Base-by-base conservation (phyloP, 2,888 invertebrate genomes). In the Phaedon cochleariae region DNA sequence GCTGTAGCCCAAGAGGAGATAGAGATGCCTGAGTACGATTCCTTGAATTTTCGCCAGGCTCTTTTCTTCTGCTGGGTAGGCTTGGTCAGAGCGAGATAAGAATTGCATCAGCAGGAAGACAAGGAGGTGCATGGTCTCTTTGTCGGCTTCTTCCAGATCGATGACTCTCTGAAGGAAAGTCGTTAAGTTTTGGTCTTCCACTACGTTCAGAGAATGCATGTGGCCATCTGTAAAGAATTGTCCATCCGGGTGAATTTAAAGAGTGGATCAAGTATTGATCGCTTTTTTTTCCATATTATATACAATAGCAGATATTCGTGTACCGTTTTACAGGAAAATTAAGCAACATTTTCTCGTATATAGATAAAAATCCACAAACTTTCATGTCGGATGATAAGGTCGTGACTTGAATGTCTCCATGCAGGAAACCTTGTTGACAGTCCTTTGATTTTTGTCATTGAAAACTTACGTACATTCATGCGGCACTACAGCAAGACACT, bases 81-180 rank as follows among this genome's bases (percentile, higher is more conserved):
- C 94, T 82, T 91, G 90, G 80, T 93, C 92, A 21, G 90, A 88
- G 75, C 91, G 86, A 0, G 96, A 95, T 80, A 98, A 86, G 82
- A 97, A 98, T 86, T 97, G 97, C 93, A 98, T 97, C 12, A 99
- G 88, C n/a, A 99, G 87, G 76, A 97, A 95, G 10, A 98, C 93
- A 37, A 98, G 85, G 22, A 98, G 86, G 82, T 98, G 97, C 75
- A 97, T 94, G 0, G 98, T 98, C 84, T 98, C 97, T 73, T 93
- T 90, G 80, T 99, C 98, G 0, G 95, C 91, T 79, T 97, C 97
- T 80, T 98, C 97, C 55, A 95, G 85, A 79, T 98, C 98, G 68
- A 97, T 92, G 1, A 96, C 92, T 78, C 93, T 89, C 69, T 96
- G 95, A 45, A 97, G 87, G 66, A 94, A 89, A 1, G 90, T 89